These are phyloP conservation scores for Papilio protenor DNA, from an alignment of 2,888 invertebrate species.

Conservation along the genomic window DNA sequence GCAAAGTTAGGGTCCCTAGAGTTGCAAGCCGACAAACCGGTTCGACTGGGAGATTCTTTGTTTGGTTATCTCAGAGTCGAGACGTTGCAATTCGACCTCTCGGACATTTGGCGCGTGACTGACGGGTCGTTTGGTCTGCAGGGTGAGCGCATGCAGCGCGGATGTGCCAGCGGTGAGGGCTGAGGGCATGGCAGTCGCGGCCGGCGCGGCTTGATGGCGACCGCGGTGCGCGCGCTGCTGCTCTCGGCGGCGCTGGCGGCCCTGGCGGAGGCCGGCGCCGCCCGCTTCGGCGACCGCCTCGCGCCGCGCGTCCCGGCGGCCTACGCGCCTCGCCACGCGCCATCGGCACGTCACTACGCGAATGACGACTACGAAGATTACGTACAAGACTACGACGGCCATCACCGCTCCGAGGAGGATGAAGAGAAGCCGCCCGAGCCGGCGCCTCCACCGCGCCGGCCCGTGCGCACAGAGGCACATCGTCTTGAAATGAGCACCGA, in stretches of 20 bases:
- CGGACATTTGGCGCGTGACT: constrained; percentile 58
- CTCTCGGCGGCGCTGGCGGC: constrained; percentile 66
- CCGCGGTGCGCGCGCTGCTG: constrained; percentile 68
- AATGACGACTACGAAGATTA: constrained; percentile 70
- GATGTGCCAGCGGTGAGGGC: constrained; percentile 67
- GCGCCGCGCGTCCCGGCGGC: constrained; percentile 74
- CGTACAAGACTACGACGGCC: constrained; percentile 71
- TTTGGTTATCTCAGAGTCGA: constrained; percentile 67
- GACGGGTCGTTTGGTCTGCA: constrained; percentile 64
- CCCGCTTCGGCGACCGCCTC: constrained; percentile 75
- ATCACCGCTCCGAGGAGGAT: constrained; percentile 59
- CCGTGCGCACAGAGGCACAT: constrained; percentile 77
- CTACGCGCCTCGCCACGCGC: constrained; percentile 71
- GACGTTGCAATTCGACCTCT: constrained; percentile 58
- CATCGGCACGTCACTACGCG: constrained; percentile 58
- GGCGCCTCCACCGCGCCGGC: constrained; percentile 66
- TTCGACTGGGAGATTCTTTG: constrained; percentile 72
- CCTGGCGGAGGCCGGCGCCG: constrained; percentile 62
- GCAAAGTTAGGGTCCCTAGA: constrained; percentile 75
- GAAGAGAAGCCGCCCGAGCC: constrained; percentile 58
- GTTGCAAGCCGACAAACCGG: constrained; percentile 74
- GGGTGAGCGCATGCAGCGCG: constrained; percentile 63
- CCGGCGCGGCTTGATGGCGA: constrained; percentile 75
- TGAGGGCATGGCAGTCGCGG: constrained; percentile 70
- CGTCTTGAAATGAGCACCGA: constrained; percentile 93